Conservation (phyloP, 1,140 invertebrate species). For the Chrysomallon squamiferum region DNA sequence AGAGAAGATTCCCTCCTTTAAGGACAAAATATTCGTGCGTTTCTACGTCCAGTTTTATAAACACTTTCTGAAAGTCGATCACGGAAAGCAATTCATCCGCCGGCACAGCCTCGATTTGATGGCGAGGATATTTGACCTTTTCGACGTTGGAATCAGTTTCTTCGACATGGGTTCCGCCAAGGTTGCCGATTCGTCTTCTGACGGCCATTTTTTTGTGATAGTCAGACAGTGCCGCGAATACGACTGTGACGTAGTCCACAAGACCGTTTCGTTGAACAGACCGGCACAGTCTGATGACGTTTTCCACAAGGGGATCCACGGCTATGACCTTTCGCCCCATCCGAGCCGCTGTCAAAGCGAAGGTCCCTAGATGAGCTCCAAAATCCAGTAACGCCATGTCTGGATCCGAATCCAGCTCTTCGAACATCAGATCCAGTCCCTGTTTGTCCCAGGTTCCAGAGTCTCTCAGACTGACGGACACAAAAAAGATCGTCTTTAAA, state of each 20-base stretch:
- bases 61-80: too few species aligned
- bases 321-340: slow-evolving; percentile 41
- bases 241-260: slow-evolving; percentile 25
- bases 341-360: slow-evolving; percentile 37
- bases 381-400: slow-evolving; percentile 42
- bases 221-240: slow-evolving; percentile 42
- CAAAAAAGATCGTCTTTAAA: slow-evolving; percentile 10
- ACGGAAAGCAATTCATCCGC: too few species aligned
- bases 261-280: slow-evolving; percentile 27
- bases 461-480: slow-evolving; percentile 17
- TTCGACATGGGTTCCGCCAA: slow-evolving; percentile 32
- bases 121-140: neutral
- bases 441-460: slow-evolving; percentile 24
- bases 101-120: too few species aligned
- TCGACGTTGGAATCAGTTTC: neutral
- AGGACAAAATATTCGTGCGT: too few species aligned
- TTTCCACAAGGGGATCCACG: slow-evolving; percentile 39
- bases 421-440: slow-evolving; percentile 1
- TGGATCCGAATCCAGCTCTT: slow-evolving; percentile 11
- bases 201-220: slow-evolving; percentile 27
- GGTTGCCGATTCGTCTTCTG: slow-evolving; percentile 30
- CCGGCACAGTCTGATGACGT: slow-evolving; percentile 34
- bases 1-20: too few species aligned
- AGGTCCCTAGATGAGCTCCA: slow-evolving; percentile 53
- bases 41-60: too few species aligned